Evolutionary conservation across 2,888 invertebrate species (phyloP), one percentile per base, ranked within the genome.

Genomic region (Argyra leucocephala): DNA sequence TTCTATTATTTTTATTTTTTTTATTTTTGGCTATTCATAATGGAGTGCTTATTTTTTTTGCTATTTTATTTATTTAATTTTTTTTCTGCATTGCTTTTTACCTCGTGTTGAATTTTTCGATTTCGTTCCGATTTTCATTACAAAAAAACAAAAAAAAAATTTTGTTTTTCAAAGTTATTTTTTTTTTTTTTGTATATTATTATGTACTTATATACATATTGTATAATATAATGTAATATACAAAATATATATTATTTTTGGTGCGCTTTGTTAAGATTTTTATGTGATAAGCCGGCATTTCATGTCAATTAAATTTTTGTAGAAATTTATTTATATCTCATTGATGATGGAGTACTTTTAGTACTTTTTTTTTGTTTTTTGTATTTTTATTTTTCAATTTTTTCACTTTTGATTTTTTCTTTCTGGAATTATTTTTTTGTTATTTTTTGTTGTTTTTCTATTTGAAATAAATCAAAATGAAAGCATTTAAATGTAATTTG

Each of bases 261-360:
- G 48, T 48, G 48, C 48, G 48, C 48, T 48, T 48, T 48, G 48
- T 48, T 48, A 48, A 48, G 48, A 48, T 48, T 48, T 48, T 48
- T 18, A 48, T 48, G 18, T 48, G 48, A 48, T 48, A 48, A 48
- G 48, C 48, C 48, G 48, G 48, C 48, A 48, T 48, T 48, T 48
- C 48, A 48, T 48, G 48, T 48, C 48, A 48, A 48, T 48, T 48
- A 48, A 48, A 48, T 48, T 48, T 48, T 48, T 48, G 48, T 48
- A 48, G 48, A 48, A 48, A 48, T 48, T 48, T 48, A 48, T 48
- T 48, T 48, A 48, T 48, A 48, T 48, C 48, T 48, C n/a, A 48
- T 48, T 48, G 48, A 48, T 48, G 48, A 48, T 48, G 48, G 48
- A 48, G 48, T 48, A 48, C 48, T 48, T 48, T 48, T 48, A 48